Evolutionary conservation across 2,888 invertebrate genomes (phyloP), one percentile per base, ranked within the genome.

Genomic region (Mylabris sibirica): DNA sequence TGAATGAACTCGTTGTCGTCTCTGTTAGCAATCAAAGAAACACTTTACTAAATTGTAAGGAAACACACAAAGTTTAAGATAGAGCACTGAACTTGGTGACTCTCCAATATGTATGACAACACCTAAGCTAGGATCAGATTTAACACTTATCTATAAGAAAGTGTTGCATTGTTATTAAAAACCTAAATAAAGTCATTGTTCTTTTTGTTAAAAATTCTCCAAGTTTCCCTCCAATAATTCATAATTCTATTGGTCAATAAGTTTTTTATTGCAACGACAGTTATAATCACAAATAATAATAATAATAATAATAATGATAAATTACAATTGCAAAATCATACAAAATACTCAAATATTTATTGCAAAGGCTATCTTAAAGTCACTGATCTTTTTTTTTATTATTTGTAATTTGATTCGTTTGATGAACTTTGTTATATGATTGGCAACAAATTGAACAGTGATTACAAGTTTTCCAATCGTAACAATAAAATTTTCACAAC

Each of bases 61-160:
- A 44, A n/a, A 11, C 44, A 44, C 44, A 44, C 44, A 14, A 49
- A 24, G 57, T 57, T 57, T 57, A 57, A 57, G 57, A 24, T 22
- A 61, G 69, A 66, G 35, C 69, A 68, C 64, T 68, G 57, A 57
- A 57, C 57, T 57, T 57, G 24, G 30, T 30, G 30, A 30, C 30
- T 30, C 30, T 30, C 30, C 30, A 30, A 30, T 30, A 30, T 6
- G 8, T 30, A 30, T 6, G 8, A 30, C 30, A 30, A 30, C 5
- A 30, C 30, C 30, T 30, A 30, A 30, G 30, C 8, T 30, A 8
- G 20, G 20, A 49, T 11, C 49, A 49, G 1, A 3, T 20, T 49
- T 9, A 11, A 30, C 0, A 20, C 9, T 11, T 20, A 44, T 17
- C 12, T 1, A 12, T 44, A 41, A n/a, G 63, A 44, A 59, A 49